Percentiles rank a stretch among this genome's conserved stretches.
Evolutionary conservation across 1,140 invertebrate species (phyloP).

Genomic region (Diachasmimorpha longicaudata): DNA sequence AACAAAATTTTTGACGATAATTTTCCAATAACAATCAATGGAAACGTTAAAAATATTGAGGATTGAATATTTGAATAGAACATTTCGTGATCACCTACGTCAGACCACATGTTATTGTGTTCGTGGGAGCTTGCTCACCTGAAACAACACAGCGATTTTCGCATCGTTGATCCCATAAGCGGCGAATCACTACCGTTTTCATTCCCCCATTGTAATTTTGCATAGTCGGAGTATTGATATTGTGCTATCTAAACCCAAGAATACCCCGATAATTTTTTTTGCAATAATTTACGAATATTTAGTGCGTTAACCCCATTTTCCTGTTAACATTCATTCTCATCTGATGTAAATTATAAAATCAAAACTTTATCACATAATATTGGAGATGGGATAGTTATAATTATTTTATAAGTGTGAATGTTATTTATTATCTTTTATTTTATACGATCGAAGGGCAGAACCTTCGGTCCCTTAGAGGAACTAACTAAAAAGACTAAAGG

Average conservation of each 20-base stretch:
- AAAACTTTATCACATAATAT: too few relatives aligned
- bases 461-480: too few relatives aligned
- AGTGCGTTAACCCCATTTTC: not conserved
- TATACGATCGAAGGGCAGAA: too few relatives aligned
- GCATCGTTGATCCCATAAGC: conserved; percentile 61
- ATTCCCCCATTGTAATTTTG: conserved; percentile 53
- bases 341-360: too few relatives aligned
- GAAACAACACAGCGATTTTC: conserved; percentile 61
- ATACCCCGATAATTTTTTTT: not conserved
- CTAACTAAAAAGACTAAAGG: too few relatives aligned
- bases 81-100: not conserved
- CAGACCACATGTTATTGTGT: conserved; percentile 30
- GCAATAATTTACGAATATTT: not conserved
- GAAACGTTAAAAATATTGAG: not conserved
- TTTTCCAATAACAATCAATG: not conserved
- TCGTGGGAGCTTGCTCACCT: conserved; percentile 58
- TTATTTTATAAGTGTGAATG: too few relatives aligned
- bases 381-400: too few relatives aligned
- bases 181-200: conserved; percentile 45
- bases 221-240: conserved; percentile 10
- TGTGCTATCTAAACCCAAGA: conserved; percentile 2
- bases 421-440: too few relatives aligned
- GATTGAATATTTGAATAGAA: not conserved
- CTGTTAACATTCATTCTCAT: too few relatives aligned
- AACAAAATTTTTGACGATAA: not conserved